A percentile compares a stretch with the other conserved stretches of the same genome.
These are phyloP conservation scores for Ariolimax columbianus DNA, from an alignment of 2,888 invertebrate species.

Conservation along the genomic window DNA sequence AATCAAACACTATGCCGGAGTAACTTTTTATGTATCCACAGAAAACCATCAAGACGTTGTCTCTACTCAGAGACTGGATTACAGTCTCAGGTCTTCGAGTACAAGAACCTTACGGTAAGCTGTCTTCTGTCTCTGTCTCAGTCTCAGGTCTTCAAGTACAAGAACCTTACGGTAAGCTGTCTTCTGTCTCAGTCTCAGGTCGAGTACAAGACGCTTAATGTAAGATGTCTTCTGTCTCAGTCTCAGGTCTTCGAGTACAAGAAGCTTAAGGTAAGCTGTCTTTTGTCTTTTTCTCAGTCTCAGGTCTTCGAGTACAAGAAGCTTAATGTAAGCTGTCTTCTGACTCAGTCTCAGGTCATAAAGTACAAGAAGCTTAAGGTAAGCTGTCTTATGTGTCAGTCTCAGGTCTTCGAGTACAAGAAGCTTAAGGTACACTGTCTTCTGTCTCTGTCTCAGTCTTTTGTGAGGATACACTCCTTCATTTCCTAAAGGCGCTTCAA, in stretches of 20 bases:
- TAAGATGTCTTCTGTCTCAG: background rate
- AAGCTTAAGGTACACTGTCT: no score
- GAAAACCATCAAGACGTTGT: background rate
- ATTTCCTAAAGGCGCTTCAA: no score
- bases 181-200: no score
- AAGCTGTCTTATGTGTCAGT: background rate
- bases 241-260: background rate
- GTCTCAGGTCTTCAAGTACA: background rate
- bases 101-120: background rate
- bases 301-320: background rate
- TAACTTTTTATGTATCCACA: background rate
- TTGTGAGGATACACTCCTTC: no score
- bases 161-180: background rate
- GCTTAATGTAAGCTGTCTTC: background rate
- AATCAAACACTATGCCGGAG: no score
- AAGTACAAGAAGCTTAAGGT: background rate
- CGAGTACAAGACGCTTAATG: background rate
- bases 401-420: no score
- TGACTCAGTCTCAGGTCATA: background rate
- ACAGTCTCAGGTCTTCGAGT: background rate
- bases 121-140: no score
- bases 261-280: background rate
- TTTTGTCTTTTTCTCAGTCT: no score
- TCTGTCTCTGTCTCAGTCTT: background rate
- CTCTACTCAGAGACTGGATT: background rate